These are phyloP conservation scores for Diabrotica undecimpunctata DNA, from an alignment of 1,140 invertebrate genomes.

Conservation along the genomic window DNA sequence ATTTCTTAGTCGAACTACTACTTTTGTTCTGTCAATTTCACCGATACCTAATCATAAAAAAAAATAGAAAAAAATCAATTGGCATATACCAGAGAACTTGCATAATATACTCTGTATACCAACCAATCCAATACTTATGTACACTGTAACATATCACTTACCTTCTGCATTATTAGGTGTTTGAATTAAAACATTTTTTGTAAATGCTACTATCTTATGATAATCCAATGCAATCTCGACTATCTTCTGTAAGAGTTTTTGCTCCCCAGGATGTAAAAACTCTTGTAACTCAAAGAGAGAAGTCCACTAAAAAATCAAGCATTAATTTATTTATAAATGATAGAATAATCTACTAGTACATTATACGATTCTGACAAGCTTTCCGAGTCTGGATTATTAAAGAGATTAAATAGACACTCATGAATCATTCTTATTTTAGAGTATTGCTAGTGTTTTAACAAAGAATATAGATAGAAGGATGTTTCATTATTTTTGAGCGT, in stretches of 20 bases:
- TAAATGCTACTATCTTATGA: conserved; percentile 41
- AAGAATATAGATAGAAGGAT: no score
- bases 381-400: conserved; percentile 32
- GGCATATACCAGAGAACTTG: no score
- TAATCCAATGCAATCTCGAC: conserved; percentile 39
- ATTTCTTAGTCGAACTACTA: no score
- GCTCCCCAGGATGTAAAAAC: conserved; percentile 45
- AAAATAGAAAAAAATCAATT: no score
- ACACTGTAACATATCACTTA: conserved; percentile 10
- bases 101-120: no score
- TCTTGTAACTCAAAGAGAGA: conserved; percentile 40
- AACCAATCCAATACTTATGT: no score
- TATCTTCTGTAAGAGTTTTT: conserved; percentile 38
- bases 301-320: conserved; percentile 25
- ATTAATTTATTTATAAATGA: conserved; percentile 11
- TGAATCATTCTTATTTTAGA: conserved; percentile 35
- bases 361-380: conserved; percentile 22
- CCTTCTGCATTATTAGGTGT: conserved; percentile 21
- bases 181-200: conserved; percentile 30
- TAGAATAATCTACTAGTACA: conserved; percentile 18
- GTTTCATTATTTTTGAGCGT: no score
- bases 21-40: no score
- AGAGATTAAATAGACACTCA: conserved; percentile 40
- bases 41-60: no score
- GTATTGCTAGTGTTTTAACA: no score